Base-by-base conservation (phyloP, 1,140 invertebrate genomes). In the Ceratina calcarata region DNA sequence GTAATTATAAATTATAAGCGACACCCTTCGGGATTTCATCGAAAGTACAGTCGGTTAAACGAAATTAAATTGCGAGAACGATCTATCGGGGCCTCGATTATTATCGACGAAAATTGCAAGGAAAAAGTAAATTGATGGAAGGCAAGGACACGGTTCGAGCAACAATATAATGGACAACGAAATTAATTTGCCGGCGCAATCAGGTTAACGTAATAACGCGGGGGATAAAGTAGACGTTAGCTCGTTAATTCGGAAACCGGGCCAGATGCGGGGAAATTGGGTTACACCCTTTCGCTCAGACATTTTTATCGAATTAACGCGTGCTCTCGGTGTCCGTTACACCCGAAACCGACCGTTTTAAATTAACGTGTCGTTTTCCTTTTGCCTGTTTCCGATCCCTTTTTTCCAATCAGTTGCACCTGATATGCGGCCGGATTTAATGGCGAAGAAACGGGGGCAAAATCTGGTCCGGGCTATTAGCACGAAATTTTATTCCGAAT, bases 111-210 rank as follows among this genome's bases (percentile, higher is more conserved):
- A 45, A 45, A 45, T 45, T 45, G 10, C 6, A 45, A 45, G 37
- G 6, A 45, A 45, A 45, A 45, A 45, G 37, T 45, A 45, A 45
- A 45, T 45, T 45, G 55, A 18, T 57, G n/a, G n/a, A 57, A 13
- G 27, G n/a, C 20, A 20, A 12, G 27, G 51, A 22, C 22, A 55
- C 22, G 1, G 22, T 32, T 27, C 45, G 55, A 70, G 37, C 66
- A 77, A 69, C 45, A 51, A 77, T 77, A 61, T 77, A 69, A 69
- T 53, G 57, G 57, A 53, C 75, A 77, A 77, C 55, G 66, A 77
- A 70, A 70, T 77, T 77, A 77, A 77, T 77, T 61, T 62, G 37
- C 20, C 75, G 18, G 75, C 18, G 75, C 75, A 77, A 77, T 77
- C 66, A 70, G 55, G 75, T 77, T 77, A 77, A 77, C 57, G 75